Evolutionary conservation across 2,113 vertebrate genomes (phyloP).

Genomic region (Neolamprologus fasciatus): DNA sequence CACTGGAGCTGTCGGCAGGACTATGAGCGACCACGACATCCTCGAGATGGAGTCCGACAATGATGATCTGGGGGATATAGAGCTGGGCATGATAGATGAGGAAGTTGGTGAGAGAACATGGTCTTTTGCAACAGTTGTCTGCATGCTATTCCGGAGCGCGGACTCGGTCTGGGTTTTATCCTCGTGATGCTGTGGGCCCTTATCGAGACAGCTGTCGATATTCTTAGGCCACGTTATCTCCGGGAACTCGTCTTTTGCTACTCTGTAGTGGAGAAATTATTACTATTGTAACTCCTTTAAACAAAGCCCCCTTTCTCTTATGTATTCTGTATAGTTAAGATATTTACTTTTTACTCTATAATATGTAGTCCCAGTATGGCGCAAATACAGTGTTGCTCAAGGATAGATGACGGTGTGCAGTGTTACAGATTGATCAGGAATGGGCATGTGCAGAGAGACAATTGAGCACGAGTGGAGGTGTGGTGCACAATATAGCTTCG

Average conservation of each 20-base stretch:
- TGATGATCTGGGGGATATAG: conserved; percentile 2
- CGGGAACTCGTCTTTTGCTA: not conserved
- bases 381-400: not conserved
- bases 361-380: not conserved
- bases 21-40: conserved; percentile 44
- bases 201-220: not conserved
- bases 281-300: not conserved
- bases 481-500: not conserved
- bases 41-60: conserved; percentile 53
- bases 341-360: not conserved
- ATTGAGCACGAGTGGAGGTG: not conserved
- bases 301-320: not conserved
- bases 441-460: not conserved
- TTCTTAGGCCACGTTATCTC: not conserved
- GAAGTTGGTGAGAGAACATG: conserved; percentile 46
- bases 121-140: not conserved
- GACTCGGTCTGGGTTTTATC: too few species aligned
- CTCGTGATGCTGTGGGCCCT: not conserved
- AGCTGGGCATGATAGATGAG: conserved; percentile 21
- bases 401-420: not conserved
- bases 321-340: not conserved
- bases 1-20: not conserved
- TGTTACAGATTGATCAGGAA: not conserved
- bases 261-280: not conserved
- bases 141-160: not conserved